Evolutionary conservation across 2,797 vertebrate genomes (phyloP).

Genomic region (Numenius phaeopus): DNA sequence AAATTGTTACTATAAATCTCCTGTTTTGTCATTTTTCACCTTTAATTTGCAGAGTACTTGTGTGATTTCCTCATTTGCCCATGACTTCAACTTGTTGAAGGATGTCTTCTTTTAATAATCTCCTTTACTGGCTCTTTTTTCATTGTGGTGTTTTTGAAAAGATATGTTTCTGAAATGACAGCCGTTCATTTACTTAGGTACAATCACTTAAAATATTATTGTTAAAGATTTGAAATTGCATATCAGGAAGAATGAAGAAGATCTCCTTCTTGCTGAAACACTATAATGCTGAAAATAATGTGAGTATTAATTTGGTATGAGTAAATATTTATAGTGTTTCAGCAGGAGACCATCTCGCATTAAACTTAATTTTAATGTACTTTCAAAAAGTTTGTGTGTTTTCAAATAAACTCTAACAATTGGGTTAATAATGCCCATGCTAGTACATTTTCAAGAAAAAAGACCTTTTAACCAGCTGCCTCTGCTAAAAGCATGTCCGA

Average conservation of each 20-base stretch:
- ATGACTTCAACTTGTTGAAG: not conserved
- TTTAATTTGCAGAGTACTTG: not conserved
- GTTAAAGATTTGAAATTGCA: not conserved
- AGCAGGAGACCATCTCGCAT: not conserved
- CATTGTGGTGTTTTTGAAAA: not conserved
- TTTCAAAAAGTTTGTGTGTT: not conserved
- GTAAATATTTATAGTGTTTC: not conserved
- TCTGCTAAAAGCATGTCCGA: not conserved
- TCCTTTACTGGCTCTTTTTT: not conserved
- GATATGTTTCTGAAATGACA: not conserved
- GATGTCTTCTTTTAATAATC: not conserved
- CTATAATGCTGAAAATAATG: not conserved
- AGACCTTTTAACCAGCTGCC: not conserved
- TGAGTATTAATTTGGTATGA: not conserved
- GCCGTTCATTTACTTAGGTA: not conserved
- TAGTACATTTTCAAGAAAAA: not conserved
- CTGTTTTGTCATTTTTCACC: not conserved
- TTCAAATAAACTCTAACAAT: not conserved
- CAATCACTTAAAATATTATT: not conserved
- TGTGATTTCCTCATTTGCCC: not conserved
- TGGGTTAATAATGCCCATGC: not conserved
- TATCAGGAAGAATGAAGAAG: not conserved
- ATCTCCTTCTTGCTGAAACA: not conserved
- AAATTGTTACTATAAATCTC: not conserved
- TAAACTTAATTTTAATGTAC: not conserved